Conservation (phyloP, 1,140 invertebrate species). For the Uloborus diversus region DNA sequence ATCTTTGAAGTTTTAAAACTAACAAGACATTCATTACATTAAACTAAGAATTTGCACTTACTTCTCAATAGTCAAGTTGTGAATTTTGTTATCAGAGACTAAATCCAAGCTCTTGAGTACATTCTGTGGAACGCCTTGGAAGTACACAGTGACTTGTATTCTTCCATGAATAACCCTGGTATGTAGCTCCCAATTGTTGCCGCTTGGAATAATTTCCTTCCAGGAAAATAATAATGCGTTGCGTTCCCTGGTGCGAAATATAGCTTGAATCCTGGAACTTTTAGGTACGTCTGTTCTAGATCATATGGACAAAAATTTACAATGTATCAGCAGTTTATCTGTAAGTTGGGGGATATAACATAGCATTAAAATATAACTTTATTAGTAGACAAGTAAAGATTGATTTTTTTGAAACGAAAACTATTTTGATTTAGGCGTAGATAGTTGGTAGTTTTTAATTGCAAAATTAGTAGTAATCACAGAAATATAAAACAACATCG, state of each 20-base stretch:
- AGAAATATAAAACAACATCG: no score
- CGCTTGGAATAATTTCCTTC: neutral
- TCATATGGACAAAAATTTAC: neutral
- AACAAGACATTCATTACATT: no score
- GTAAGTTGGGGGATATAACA: no score
- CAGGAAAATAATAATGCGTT: neutral
- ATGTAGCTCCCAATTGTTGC: neutral
- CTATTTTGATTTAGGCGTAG: no score
- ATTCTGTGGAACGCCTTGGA: neutral
- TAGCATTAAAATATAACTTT: no score
- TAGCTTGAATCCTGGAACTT: neutral
- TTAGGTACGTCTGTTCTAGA: neutral
- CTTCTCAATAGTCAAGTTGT: neutral
- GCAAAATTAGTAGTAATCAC: no score
- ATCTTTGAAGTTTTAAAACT: no score
- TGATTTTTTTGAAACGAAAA: no score
- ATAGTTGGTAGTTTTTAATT: no score
- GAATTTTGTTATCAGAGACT: neutral
- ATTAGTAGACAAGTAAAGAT: no score
- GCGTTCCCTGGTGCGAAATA: neutral
- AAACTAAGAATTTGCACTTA: neutral
- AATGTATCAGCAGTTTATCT: no score
- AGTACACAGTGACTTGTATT: neutral
- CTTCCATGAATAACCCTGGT: neutral
- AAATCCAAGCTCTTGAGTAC: neutral